phyloP scores from a whole-genome alignment of 1,140 invertebrate genomes.

The Drosophila kohkoa region DNA sequence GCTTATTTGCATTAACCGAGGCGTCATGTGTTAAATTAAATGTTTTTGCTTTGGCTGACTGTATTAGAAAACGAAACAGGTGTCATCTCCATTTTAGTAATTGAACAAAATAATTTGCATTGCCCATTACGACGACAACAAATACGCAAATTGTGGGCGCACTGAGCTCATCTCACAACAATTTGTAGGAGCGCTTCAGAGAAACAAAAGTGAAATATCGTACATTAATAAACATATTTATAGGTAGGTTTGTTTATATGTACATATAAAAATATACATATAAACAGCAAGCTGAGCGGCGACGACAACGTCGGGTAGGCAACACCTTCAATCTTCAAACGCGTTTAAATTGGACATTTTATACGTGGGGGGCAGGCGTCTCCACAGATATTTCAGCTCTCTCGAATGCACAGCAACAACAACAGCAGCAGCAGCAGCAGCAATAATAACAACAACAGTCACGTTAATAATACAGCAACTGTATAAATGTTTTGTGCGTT shows the following conservation, averaged over 20 bases:
- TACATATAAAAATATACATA: neutral
- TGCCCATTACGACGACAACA: conserved; percentile 27
- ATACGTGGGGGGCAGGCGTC: conserved; percentile 47
- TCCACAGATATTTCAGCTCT: conserved; percentile 36
- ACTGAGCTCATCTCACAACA: conserved; percentile 77
- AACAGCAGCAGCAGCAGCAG: conserved; percentile 21
- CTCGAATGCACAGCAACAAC: conserved; percentile 27
- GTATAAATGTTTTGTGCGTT: conserved; percentile 41
- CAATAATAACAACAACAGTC: conserved; percentile 2
- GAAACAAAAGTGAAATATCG: conserved; percentile 21
- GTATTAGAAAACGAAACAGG: conserved; percentile 65
- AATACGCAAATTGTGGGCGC: conserved; percentile 55
- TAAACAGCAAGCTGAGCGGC: neutral
- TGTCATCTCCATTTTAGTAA: conserved; percentile 80
- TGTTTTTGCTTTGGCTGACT: conserved; percentile 29
- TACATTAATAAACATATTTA: conserved; percentile 33
- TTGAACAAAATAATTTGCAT: conserved; percentile 71
- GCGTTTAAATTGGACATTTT: conserved; percentile 55
- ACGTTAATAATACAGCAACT: conserved; percentile 23
- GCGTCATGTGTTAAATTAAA: conserved; percentile 45
- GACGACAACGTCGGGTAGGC: conserved; percentile 19
- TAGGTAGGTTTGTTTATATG: conserved; percentile 11
- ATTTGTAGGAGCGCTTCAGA: conserved; percentile 66
- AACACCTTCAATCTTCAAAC: conserved; percentile 63
- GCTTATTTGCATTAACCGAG: conserved; percentile 51